A percentile compares a stretch with the other conserved stretches of the same genome.
phyloP scores from a whole-genome alignment of 2,888 invertebrate genomes.

The Rotaria socialis region DNA sequence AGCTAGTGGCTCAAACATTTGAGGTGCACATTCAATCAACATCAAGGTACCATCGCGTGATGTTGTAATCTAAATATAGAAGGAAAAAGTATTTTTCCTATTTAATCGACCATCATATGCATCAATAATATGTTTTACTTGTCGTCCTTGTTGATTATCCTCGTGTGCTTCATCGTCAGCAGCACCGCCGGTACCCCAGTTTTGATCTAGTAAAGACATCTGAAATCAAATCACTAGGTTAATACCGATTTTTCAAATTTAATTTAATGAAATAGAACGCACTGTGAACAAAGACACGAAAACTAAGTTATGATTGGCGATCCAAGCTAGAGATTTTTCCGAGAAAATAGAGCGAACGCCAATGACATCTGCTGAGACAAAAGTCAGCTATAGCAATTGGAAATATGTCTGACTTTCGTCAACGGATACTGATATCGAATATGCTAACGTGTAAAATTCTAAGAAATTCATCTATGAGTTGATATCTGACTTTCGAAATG shows the following conservation, averaged over 20 bases:
- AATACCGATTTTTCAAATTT: not conserved
- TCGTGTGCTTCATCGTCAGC: constrained; percentile 21
- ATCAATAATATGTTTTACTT: not conserved
- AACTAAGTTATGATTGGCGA: not conserved
- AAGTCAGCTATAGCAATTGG: not conserved
- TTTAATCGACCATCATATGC: no score
- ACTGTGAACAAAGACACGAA: not conserved
- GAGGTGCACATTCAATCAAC: constrained; percentile 55
- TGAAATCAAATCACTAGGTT: not conserved
- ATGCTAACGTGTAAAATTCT: no score
- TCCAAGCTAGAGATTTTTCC: not conserved
- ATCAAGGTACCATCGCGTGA: constrained; percentile 54
- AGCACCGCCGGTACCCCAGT: constrained; percentile 13
- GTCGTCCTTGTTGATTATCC: constrained; percentile 26
- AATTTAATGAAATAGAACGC: not conserved
- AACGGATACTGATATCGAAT: no score
- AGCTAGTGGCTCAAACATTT: constrained; percentile 57
- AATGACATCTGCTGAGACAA: not conserved
- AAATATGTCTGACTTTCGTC: no score
- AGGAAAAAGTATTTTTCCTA: not conserved
- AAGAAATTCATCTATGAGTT: no score
- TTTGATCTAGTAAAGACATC: constrained; percentile 33
- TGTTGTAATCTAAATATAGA: constrained; percentile 34
- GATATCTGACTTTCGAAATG: no score
- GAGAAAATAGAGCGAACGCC: not conserved